These are phyloP conservation scores for Pachyramphus minor DNA, from an alignment of 2,113 vertebrate species.

Conservation along the genomic window DNA sequence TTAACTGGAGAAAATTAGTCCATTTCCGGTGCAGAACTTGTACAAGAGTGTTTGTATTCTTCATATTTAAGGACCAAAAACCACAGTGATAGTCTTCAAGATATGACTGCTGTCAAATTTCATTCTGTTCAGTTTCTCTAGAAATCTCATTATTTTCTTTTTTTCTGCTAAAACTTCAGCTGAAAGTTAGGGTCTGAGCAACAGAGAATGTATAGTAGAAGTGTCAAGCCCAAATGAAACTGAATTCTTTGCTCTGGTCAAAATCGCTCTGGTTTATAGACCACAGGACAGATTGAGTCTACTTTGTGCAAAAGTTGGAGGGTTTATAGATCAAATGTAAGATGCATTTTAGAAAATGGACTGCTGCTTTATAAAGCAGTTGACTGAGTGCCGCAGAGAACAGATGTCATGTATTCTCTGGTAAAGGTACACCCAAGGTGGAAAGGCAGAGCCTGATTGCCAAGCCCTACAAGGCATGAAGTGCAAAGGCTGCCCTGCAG, in stretches of 20 bases:
- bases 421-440: not conserved
- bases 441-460: not conserved
- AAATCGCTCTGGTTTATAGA: not conserved
- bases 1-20: not conserved
- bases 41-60: not conserved
- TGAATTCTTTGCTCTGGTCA: rapidly evolving
- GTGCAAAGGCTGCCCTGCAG: not conserved
- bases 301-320: not conserved
- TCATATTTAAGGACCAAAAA: not conserved
- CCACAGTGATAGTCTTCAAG: not conserved
- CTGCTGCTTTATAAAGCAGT: not conserved
- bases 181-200: not conserved
- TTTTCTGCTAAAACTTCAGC: not conserved
- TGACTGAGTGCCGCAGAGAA: not conserved
- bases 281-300: not conserved
- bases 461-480: not conserved
- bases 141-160: not conserved
- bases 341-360: not conserved
- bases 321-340: not conserved
- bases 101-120: not conserved
- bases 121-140: not conserved
- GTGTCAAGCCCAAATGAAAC: not conserved
- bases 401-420: not conserved
- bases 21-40: not conserved
- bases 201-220: not conserved